Base-by-base conservation (phyloP, 2,888 invertebrate species). In the Acleris sparsana region DNA sequence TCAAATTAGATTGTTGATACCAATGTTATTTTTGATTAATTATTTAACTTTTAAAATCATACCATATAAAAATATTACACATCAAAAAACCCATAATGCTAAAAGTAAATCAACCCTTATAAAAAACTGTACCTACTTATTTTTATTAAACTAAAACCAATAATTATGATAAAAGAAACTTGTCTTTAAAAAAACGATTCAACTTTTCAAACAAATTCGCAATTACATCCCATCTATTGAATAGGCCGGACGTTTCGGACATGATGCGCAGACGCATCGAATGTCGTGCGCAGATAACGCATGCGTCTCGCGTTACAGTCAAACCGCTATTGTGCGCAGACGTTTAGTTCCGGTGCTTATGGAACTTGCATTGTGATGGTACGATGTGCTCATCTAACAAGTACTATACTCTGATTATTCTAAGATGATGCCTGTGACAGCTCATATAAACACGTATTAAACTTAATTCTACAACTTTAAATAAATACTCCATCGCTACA, bases 261-360 rank as follows among this genome's bases (percentile, higher is more conserved):
- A 39, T 75, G 87, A 85, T 84, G 85, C 80, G 85, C 83, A 73
- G 64, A 69, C 82, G 81, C 77, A 86, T 86, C 85, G 72, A 75
- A 84, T 85, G 74, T 75, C 85, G 69, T 57, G 57, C 29, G 71
- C 63, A 67, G 80, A 80, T 78, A 80, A 80, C 20, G 63, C 58
- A 49, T 44, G 43, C 89, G 85, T 89, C 39, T 39, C 76, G 70
- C 74, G 80, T 88, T 90, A 82, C 90, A 86, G 79, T 86, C 82
- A 83, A 84, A 87, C 86, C 85, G 72, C 79, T 71, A 84, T 88
- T 89, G 86, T 86, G 73, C 69, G 77, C 83, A 81, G 84, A 84
- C 85, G 80, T 76, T 80, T 84, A 83, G 84, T 89, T 91, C 88
- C 89, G 89, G 87, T 66, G 61, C 62, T 62, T 62, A 62, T 49